Evolutionary conservation across 2,113 vertebrate genomes (phyloP).

Genomic region (Ciconia stormi): DNA sequence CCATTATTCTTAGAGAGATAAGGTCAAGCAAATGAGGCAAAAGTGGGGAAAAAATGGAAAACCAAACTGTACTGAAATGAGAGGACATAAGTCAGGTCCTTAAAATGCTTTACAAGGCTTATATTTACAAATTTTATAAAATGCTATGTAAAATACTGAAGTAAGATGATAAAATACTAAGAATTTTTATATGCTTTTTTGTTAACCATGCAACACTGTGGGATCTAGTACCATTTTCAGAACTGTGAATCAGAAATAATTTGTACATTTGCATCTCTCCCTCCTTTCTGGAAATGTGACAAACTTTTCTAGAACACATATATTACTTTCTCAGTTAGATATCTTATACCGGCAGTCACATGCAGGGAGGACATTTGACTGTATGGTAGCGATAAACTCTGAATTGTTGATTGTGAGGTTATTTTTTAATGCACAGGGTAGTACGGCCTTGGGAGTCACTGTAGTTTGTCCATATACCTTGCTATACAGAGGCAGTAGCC

Average conservation of each 20-base stretch:
- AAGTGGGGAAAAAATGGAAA: background rate
- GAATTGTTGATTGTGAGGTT: background rate
- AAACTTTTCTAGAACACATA: background rate
- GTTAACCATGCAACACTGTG: background rate
- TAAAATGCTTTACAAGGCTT: background rate
- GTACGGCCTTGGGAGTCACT: background rate
- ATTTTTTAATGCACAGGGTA: background rate
- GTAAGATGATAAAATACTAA: background rate
- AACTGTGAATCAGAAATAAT: background rate
- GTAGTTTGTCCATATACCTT: background rate
- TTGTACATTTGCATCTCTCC: background rate
- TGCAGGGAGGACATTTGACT: background rate
- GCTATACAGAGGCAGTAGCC: background rate
- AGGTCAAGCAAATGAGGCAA: conserved; percentile 6
- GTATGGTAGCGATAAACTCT: background rate
- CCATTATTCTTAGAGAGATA: conserved; percentile 21
- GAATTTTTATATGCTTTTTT: background rate
- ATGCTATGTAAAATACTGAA: background rate
- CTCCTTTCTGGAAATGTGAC: background rate
- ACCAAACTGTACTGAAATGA: background rate
- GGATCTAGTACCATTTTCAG: background rate
- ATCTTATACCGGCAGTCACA: background rate
- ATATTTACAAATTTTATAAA: background rate
- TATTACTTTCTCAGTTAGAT: background rate
- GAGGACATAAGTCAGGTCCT: background rate